A percentile compares a stretch with the other conserved stretches of the same genome.
phyloP scores from a whole-genome alignment of 2,113 vertebrate species.

The Origma solitaria region DNA sequence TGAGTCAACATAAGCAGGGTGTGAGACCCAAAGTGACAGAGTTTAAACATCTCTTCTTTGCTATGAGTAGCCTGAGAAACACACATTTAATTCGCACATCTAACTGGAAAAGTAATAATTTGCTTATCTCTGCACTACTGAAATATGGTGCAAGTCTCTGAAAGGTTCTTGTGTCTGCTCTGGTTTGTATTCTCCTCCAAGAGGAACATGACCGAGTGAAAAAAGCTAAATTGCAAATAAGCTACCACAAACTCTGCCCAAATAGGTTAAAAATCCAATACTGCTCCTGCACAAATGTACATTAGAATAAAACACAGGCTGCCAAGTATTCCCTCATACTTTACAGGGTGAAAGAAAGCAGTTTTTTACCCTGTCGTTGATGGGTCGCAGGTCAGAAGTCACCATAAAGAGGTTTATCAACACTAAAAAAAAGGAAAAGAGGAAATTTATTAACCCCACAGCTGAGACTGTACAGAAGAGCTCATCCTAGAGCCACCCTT shows the following conservation, averaged over 20 bases:
- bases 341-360: neutral
- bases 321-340: neutral
- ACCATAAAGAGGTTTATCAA: conserved; percentile 85
- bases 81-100: neutral
- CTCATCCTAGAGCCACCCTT: neutral
- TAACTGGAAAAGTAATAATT: neutral
- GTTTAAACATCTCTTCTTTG: neutral
- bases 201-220: neutral
- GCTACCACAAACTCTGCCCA: neutral
- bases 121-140: neutral
- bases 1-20: neutral
- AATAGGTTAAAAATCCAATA: neutral
- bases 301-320: neutral
- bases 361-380: conserved; percentile 80
- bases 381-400: conserved; percentile 82
- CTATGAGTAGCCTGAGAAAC: neutral
- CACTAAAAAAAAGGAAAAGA: conserved; percentile 68
- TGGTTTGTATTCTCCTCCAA: neutral
- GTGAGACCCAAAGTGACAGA: neutral
- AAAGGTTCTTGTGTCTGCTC: neutral
- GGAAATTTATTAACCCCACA: neutral
- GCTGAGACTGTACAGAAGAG: neutral
- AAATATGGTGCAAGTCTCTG: neutral
- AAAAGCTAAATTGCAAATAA: neutral
- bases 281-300: neutral